phyloP scores from a whole-genome alignment of 2,888 invertebrate species.

The Eupithecia tripunctaria region DNA sequence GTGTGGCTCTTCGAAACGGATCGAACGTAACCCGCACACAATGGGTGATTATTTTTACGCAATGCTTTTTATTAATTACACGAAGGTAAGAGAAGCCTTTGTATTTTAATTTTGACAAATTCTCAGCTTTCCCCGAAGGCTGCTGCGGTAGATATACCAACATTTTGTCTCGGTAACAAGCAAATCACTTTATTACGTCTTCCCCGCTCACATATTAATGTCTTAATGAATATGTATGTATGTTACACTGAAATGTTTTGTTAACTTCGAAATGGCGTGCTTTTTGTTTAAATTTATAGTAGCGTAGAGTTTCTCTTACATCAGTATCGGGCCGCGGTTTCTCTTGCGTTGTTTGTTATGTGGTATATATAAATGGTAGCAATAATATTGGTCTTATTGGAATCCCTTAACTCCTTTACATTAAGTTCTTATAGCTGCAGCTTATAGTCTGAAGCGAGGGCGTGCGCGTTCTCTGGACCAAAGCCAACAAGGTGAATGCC shows the following conservation, averaged over 20 bases:
- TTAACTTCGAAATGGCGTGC: constrained; percentile 35
- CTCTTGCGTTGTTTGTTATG: constrained; percentile 9
- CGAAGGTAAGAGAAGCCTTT: constrained; percentile 65
- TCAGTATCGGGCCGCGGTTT: constrained; percentile 13
- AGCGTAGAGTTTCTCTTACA: constrained; percentile 32
- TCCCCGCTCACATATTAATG: constrained; percentile 41
- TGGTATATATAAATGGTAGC: constrained; percentile 14
- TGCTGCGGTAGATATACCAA: constrained; percentile 40
- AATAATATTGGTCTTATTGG: constrained; percentile 9
- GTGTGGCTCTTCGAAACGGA: constrained; percentile 27
- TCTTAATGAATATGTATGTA: constrained; percentile 43
- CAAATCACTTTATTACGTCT: constrained; percentile 41
- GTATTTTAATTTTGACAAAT: constrained; percentile 80
- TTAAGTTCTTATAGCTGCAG: constrained; percentile 13
- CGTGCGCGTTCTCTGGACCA: constrained; percentile 60
- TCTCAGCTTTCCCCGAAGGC: constrained; percentile 69
- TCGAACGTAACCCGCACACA: constrained; percentile 54
- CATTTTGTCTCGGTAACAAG: constrained; percentile 39
- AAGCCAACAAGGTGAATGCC: constrained; percentile 84
- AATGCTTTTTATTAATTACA: constrained; percentile 76
- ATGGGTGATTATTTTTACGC: constrained; percentile 74
- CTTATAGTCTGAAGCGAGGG: constrained; percentile 38
- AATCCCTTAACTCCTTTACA: constrained; percentile 12
- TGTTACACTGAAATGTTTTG: constrained; percentile 38
- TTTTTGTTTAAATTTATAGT: constrained; percentile 36